A percentile compares a stretch with the other conserved stretches of the same genome.
Conservation (phyloP, 2,888 invertebrate species). For the Eupithecia inturbata region DNA sequence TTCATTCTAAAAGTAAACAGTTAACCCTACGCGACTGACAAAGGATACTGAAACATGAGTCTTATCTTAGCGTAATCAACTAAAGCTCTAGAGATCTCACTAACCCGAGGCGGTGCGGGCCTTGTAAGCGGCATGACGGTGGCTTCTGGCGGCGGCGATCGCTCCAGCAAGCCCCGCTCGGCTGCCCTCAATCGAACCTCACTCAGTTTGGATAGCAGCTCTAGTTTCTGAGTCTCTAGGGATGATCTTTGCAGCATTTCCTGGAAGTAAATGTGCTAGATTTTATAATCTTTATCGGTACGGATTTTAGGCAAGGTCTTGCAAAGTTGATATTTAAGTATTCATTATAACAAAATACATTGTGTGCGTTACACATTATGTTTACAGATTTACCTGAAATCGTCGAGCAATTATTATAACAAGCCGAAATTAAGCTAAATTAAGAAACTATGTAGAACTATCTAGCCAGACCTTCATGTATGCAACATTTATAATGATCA, state of each 20-base stretch:
- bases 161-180: slow-evolving; percentile 93
- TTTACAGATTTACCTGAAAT: too few relatives aligned
- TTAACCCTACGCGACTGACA: too few relatives aligned
- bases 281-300: background rate
- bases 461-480: background rate
- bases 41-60: background rate
- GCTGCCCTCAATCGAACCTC: slow-evolving; percentile 94
- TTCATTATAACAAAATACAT: too few relatives aligned
- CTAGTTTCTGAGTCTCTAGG: slow-evolving; percentile 96
- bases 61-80: background rate
- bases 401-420: background rate
- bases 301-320: background rate
- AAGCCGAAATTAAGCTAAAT: background rate
- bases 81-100: slow-evolving; percentile 34
- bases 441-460: too few relatives aligned
- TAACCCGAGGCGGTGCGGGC: slow-evolving; percentile 77
- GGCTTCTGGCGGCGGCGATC: slow-evolving; percentile 78
- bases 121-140: slow-evolving; percentile 61
- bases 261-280: slow-evolving; percentile 69
- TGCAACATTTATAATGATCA: too few relatives aligned
- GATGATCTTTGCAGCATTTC: slow-evolving; percentile 94
- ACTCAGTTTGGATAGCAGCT: slow-evolving; percentile 95
- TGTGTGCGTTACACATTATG: too few relatives aligned
- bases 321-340: too few relatives aligned
- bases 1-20: too few relatives aligned